These are phyloP conservation scores for Andrena cerasifolii DNA, from an alignment of 1,140 invertebrate species.

Conservation along the genomic window DNA sequence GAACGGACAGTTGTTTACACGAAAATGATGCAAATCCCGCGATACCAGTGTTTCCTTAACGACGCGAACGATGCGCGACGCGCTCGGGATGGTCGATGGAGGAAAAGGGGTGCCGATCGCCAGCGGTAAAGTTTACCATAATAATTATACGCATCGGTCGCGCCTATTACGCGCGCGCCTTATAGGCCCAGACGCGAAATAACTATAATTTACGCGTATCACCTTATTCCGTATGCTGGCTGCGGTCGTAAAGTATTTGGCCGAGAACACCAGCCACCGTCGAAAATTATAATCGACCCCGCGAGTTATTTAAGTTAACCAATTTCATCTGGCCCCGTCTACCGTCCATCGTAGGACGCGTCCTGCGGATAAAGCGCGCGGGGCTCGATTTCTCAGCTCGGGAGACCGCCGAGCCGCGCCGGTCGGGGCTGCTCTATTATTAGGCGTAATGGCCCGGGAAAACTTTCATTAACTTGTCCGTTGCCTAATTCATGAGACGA, in stretches of 20 bases:
- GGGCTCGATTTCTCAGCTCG: not conserved
- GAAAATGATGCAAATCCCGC: too few relatives aligned
- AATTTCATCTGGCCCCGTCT: constrained; percentile 33
- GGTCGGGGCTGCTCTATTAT: constrained; percentile 60
- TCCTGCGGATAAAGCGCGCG: not conserved
- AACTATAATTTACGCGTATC: constrained; percentile 52
- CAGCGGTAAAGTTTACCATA: constrained; percentile 40
- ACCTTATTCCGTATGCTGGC: constrained; percentile 41
- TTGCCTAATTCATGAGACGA: constrained; percentile 69
- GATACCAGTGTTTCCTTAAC: too few relatives aligned
- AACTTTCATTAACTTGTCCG: constrained; percentile 69
- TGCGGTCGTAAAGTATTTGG: constrained; percentile 46
- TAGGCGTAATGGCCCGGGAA: constrained; percentile 65
- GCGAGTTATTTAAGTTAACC: constrained; percentile 49
- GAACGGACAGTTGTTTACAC: too few relatives aligned
- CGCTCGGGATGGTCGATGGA: too few relatives aligned
- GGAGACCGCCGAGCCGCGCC: constrained; percentile 2
- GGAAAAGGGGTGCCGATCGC: constrained; percentile 13
- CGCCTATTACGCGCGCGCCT: constrained; percentile 38
- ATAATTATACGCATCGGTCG: constrained; percentile 46
- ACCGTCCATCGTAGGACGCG: not conserved
- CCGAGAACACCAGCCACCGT: not conserved
- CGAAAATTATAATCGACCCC: constrained; percentile 49
- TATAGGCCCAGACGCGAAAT: constrained; percentile 38
- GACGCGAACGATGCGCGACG: too few relatives aligned